Percentiles rank a stretch among this genome's conserved stretches.
These are phyloP conservation scores for Boloria selene DNA, from an alignment of 2,888 invertebrate genomes.

Conservation along the genomic window DNA sequence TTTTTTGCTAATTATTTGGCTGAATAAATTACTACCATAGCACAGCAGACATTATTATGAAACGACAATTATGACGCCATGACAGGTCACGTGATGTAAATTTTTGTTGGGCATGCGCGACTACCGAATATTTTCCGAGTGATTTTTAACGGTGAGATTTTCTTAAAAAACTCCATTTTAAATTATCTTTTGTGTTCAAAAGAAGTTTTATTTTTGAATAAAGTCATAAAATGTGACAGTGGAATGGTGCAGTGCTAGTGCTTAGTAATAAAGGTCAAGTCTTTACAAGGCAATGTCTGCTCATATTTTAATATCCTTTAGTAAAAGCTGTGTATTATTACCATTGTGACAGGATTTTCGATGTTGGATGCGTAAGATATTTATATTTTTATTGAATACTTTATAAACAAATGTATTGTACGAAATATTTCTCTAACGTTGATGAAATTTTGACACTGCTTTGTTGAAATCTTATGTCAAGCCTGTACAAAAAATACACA, in stretches of 20 bases:
- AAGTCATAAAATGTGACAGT: conserved; percentile 53
- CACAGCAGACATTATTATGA: conserved; percentile 27
- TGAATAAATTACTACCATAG: conserved; percentile 21
- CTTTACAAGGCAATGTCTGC: conserved; percentile 54
- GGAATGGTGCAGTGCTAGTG: conserved; percentile 41
- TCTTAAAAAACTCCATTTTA: conserved; percentile 52
- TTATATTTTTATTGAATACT: conserved; percentile 9
- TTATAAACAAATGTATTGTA: not conserved
- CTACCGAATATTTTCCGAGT: conserved; percentile 68
- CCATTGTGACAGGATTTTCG: conserved; percentile 40
- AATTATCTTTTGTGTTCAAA: conserved; percentile 49
- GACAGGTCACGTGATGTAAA: conserved; percentile 83
- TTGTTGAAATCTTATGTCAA: conserved; percentile 42
- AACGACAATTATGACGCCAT: conserved; percentile 66
- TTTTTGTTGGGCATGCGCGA: conserved; percentile 80
- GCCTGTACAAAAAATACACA: conserved; percentile 31
- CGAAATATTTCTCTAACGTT: conserved; percentile 25
- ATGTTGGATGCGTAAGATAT: conserved; percentile 31
- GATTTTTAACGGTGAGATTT: conserved; percentile 72
- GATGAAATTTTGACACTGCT: conserved; percentile 40
- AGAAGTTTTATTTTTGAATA: conserved; percentile 46
- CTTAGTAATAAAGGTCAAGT: conserved; percentile 66
- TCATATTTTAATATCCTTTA: conserved; percentile 63
- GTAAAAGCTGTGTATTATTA: conserved; percentile 57
- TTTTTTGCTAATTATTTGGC: conserved; percentile 5